These are phyloP conservation scores for Lasiurus borealis DNA, from an alignment of 2,113 vertebrate genomes.

Conservation along the genomic window DNA sequence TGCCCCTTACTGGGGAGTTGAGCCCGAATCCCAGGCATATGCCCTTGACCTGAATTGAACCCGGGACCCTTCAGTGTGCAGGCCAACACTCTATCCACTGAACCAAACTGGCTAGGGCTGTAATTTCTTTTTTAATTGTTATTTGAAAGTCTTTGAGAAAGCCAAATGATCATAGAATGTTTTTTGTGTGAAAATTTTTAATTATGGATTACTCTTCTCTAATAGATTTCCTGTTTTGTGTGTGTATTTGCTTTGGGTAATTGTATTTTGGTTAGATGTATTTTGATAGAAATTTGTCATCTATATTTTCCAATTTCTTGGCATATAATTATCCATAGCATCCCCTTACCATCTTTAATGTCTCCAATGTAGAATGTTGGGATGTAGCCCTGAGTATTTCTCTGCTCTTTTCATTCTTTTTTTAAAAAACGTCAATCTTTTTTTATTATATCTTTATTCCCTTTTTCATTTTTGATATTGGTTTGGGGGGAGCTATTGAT, in stretches of 20 bases:
- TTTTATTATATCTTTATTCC: no score
- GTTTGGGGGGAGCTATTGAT: neutral
- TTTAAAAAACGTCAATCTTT: no score
- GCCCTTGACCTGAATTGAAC: no score
- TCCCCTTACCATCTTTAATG: neutral
- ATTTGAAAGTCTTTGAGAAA: neutral
- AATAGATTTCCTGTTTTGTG: neutral
- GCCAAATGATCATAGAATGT: neutral
- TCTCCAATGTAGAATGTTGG: neutral
- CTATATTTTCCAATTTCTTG: neutral
- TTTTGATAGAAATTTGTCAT: neutral
- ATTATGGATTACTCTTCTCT: neutral
- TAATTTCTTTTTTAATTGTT: neutral
- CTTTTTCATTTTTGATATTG: neutral
- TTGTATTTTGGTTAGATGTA: neutral
- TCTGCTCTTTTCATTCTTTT: no score
- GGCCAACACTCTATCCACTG: no score
- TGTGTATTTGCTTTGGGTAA: neutral
- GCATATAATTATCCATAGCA: neutral
- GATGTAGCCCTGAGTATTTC: no score
- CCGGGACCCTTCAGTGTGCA: no score
- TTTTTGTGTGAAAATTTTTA: neutral
- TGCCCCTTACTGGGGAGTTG: no score
- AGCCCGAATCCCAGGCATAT: no score
- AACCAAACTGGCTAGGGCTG: no score